Evolutionary conservation across 2,113 vertebrate genomes (phyloP), one percentile per base, ranked within the genome.

Genomic region (Myotis yumanensis): DNA sequence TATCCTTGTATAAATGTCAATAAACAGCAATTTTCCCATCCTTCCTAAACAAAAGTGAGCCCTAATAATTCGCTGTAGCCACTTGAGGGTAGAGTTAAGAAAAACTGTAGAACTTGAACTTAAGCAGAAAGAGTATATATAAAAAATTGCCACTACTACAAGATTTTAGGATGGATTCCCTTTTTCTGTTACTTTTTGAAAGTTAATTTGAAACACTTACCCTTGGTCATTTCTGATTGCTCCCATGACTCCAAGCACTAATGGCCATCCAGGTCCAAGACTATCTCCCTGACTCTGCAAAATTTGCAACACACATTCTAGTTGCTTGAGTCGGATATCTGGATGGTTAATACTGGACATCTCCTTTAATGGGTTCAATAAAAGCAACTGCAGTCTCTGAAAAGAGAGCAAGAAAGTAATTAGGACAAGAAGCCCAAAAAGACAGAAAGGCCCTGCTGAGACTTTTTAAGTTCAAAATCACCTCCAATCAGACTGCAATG

Each of bases 181-280:
- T 68, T 93, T 93, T 68, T 25, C 20, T 77, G 48, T 32, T 48
- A 75, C 4, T 62, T 91, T 88, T 28, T 73, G 17, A 48, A 73
- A 68, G 10, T 84, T 92, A 84, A 75, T 37, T 97, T 97, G 30
- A 77, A 96, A 69, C 46, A 97, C 99, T 99, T 97, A 99, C 99
- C 99, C 99, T 98, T 99, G 99, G 98, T 99, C 99, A 94, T 99
- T 99, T 97, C 99, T 99, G 96, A 99, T 99, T 90, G 99, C 99
- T 95, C 99, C 99, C 97, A 99, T 99, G 90, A 99, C 99, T 83
- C 99, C 99, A 97, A 99, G 98, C 57, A 99, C 99, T 54, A 99
- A 97, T 6, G 99, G 99, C 99, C 99, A 99, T 12, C 99, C 99
- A 59, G 99, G 99, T 46, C 99, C 99, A 95, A 99, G 98, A 96